Evolutionary conservation across 2,113 vertebrate species (phyloP), one percentile per base, ranked within the genome.

Genomic region (Odontophorus gujanensis): DNA sequence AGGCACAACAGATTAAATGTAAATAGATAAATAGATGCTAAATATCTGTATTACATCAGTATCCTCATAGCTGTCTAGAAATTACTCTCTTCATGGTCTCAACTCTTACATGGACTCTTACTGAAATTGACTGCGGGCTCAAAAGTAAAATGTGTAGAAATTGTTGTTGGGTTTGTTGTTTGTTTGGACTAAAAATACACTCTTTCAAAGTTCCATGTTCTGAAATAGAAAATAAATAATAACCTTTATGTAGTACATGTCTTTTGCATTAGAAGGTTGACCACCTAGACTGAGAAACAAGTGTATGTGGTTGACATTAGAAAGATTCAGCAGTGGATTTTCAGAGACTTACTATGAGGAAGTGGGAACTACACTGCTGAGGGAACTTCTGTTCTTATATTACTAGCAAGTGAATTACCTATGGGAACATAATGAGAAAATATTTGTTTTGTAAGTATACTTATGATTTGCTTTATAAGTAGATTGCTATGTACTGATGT

Each of bases 1-100:
- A 94, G 87, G 82, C 67, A 77, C 80, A 92, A 74, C 62, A 48
- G 68, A 13, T 40, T 13, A 40, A 40, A 40, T 40, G 12, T 40
- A 40, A 40, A 40, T 13, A 40, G 40, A 40, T 40, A 40, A 91
- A 13, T 50, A 22, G 24, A 1, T 19, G 7, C 50, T 81, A 47
- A 6, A 6, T 1, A 7, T 59, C 38, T 88, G 25, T 81, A 0
- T 59, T 81, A 42, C 16, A 10, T 6, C 65, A 67, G 55, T 72
- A 59, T 5, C 36, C 25, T 13, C 4, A 1, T 40, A 85, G 53
- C 40, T n/a, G 48, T 55, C 21, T n/a, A 45, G 50, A 81, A 40
- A 13, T 76, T 45, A 13, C 3, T 63, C 16, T 62, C 73, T 92
- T 77, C 74, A 38, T 32, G 86, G 34, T 42, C 13, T 78, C 55